Base-by-base conservation (phyloP, 1,140 invertebrate genomes). In the Holcopasites calliopsidis region DNA sequence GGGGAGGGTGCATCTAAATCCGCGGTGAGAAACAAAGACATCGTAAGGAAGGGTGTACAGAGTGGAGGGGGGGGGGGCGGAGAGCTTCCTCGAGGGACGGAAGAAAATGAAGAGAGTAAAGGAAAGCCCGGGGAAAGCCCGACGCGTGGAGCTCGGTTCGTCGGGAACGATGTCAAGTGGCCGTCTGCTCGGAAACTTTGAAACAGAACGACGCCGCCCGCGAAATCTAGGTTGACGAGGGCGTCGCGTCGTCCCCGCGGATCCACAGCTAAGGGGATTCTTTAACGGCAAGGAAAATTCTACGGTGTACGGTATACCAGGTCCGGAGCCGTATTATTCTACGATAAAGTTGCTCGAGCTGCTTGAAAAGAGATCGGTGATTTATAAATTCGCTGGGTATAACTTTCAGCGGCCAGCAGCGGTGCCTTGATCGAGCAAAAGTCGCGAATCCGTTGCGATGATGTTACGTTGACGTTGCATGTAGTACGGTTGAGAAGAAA, bases 41-140 rank as follows among this genome's bases (percentile, higher is more conserved):
- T 65, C 66, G 40, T 26, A 44, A n/a, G 70, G 52, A 47, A 54
- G 31, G 21, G 38, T 13, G 38, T 2, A 50, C 23, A 58, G 52
- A 72, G 44, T 47, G 71, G 47, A 44, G 42, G 57, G 74, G 47
- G 57, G 71, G 60, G 44, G 10, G 26, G n/a, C 18, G 50, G 40
- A 50, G 54, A 44, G 10, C n/a, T 50, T 35, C 21, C 50, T 40
- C 55, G 33, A 23, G 52, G 74, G 61, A 44, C 23, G 52, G 54
- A 76, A 68, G 61, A 79, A 82, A 83, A 79, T 77, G 66, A 85
- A 86, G 84, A 66, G 85, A 87, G 83, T 80, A 82, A 83, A 62
- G 77, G 72, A 64, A 80, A 71, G 69, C 50, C 42, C 16, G 40
- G 54, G 65, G 68, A 69, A 70, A 69, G 49, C 61, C 42, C 38